Base-by-base conservation (phyloP, 2,113 vertebrate genomes). In the Cromileptes altivelis region DNA sequence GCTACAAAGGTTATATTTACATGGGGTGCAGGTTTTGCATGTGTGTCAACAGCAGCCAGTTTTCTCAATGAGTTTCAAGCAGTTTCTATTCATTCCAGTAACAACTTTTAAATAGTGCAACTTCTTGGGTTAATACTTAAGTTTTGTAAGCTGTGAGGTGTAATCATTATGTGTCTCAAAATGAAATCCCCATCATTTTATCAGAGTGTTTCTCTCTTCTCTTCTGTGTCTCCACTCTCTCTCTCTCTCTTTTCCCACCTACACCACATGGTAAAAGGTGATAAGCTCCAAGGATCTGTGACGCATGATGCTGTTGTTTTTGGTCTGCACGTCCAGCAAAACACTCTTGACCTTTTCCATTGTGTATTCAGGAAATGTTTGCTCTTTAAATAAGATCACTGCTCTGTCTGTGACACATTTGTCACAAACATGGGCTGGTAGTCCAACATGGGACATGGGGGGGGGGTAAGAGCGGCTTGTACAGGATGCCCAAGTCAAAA, bases 321-420 rank as follows among this genome's bases (percentile, higher is more conserved):
- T 73, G 12, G 62, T 53, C 37, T 56, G 23, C 47, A 50, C 30
- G 7, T 78, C 52, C 17, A 50, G 42, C 37, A 72, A 75, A 90
- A 87, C 86, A 62, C 49, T 45, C 23, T 4, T 83, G 85, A 79
- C 76, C 79, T 83, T 71, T 79, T 70, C 21, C 2, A 12, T 80
- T 84, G 80, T 80, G 69, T 86, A 65, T 81, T 60, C 2, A 56
- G 25, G 25, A n/a, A 27, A 13, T 83, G 75, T 87, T 92, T 90
- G 62, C 64, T 64, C 12, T 81, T 47, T 33, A 42, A 60, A 69
- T 75, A n/a, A 5, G 27, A 80, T 79, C 62, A 71, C 33, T 74
- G 33, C 3, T 70, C 5, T 47, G 30, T 23, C 12, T 57, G 21
- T 81, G 21, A 85, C 57, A 57, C 18, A 21, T 53, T 7, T 56